Conservation (phyloP, 2,888 invertebrate genomes). For the Ditula angustiorana region DNA sequence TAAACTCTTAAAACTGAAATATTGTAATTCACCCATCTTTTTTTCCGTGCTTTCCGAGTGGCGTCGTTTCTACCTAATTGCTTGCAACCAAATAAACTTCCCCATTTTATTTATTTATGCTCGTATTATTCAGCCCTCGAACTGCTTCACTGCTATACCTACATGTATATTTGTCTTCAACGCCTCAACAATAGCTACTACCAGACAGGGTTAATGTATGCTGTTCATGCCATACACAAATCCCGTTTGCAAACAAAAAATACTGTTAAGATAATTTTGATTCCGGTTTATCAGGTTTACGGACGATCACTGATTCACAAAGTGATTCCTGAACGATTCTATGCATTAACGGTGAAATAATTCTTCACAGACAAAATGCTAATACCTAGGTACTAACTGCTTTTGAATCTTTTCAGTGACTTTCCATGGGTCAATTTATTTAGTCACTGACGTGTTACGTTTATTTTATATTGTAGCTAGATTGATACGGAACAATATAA, state of each 20-base stretch:
- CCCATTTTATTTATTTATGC: neutral
- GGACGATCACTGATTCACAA: neutral
- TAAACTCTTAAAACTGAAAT: too few species aligned
- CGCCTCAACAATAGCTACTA: neutral
- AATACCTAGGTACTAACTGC: neutral
- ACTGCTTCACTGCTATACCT: too few species aligned
- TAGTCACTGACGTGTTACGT: too few species aligned
- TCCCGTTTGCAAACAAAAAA: conserved; percentile 24
- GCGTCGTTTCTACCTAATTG: too few species aligned
- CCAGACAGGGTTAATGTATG: conserved; percentile 20
- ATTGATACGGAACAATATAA: too few species aligned
- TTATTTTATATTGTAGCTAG: too few species aligned
- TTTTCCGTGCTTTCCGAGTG: too few species aligned
- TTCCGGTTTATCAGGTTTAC: conserved; percentile 27
- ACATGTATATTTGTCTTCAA: neutral
- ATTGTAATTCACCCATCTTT: too few species aligned
- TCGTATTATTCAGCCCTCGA: too few species aligned
- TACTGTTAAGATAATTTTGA: conserved; percentile 14
- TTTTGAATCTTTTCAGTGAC: too few species aligned
- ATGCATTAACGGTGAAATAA: conserved; percentile 7
- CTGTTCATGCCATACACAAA: conserved; percentile 13
- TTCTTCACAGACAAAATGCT: neutral
- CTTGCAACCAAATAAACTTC: too few species aligned
- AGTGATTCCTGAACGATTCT: neutral
- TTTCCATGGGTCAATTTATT: too few species aligned